Percentiles rank a stretch among this genome's conserved stretches.
These are phyloP conservation scores for Virgularia gustaviana DNA, from an alignment of 92 coral and sea anemone genomes.

Conservation along the genomic window DNA sequence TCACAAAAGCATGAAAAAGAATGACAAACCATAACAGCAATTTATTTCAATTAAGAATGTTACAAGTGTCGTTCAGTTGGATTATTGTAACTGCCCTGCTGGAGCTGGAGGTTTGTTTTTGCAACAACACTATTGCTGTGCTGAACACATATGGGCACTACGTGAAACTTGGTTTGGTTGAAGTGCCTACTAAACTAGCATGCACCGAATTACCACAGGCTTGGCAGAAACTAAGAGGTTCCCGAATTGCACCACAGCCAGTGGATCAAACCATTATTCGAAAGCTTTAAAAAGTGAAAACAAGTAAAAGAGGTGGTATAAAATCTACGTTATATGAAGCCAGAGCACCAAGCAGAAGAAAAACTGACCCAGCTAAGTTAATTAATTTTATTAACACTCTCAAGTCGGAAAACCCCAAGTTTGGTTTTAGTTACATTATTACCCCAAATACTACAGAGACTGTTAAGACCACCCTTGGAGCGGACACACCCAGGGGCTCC, in stretches of 20 bases:
- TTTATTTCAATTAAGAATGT: conserved; percentile 37
- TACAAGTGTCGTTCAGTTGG: conserved; percentile 36
- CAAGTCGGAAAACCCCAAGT: not conserved
- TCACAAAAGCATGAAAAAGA: conserved; percentile 40
- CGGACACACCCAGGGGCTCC: conserved; percentile 48
- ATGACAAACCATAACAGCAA: conserved; percentile 39
- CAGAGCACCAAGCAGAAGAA: conserved; percentile 35
- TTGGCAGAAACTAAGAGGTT: conserved; percentile 53
- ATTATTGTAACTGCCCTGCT: conserved; percentile 49
- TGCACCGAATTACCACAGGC: conserved; percentile 52
- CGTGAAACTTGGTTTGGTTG: conserved; percentile 30
- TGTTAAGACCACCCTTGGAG: conserved; percentile 33
- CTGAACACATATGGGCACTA: conserved; percentile 47
- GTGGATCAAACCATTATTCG: too few relatives aligned
- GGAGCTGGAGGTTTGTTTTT: conserved; percentile 50
- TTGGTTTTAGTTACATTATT: not conserved
- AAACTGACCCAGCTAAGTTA: too few relatives aligned
- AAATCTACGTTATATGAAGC: conserved; percentile 59
- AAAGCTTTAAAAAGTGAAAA: not conserved
- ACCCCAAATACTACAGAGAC: conserved; percentile 36
- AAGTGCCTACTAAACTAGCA: conserved; percentile 31
- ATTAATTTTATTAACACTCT: too few relatives aligned
- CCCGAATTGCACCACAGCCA: conserved; percentile 38
- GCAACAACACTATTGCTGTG: conserved; percentile 42
- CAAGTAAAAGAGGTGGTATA: conserved; percentile 43